Base-by-base conservation (phyloP, 2,888 invertebrate species). In the Orthosia gracilis region DNA sequence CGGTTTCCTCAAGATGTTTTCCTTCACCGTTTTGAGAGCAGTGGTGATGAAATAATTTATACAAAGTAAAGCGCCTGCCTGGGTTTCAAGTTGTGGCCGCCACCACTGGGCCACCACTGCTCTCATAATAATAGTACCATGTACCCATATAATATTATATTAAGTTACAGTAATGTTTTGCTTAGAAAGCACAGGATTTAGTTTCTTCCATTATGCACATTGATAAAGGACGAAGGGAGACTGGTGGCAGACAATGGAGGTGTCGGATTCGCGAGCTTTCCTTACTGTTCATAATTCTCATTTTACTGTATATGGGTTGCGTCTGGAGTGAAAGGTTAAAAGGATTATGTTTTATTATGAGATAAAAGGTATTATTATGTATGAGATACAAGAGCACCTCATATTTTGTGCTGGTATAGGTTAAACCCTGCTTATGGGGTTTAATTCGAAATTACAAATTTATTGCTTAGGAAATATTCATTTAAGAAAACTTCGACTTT, bases 151-250 rank as follows among this genome's bases (percentile, higher is more conserved):
- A 52, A 45, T 52, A 47, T 12, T 4, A 26, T 82, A 84, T 82
- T 67, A 62, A 40, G 77, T 84, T 75, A 75, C 74, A 73, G 52
- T 79, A 78, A 68, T 69, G 62, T 76, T 77, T 67, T 66, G 79
- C 76, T 73, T 80, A 85, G 87, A 87, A 87, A 87, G 82, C 80
- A 70, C 40, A 52, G 77, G 75, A 71, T 86, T 76, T 26, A 64
- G 78, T 86, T 84, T 67, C 84, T 63, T 73, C 70, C 73, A 73
- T 82, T 85, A 72, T 85, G 61, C 73, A 71, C 54, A 78, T 58
- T 62, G 64, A 40, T 68, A 31, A 54, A 77, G 73, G 79, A 45
- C 54, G 31, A 65, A 76, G 49, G 65, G 79, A 83, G 76, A 78
- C 68, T 68, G 67, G 47, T n/a, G 63, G 50, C 15, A 68, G 31